phyloP scores from a whole-genome alignment of 2,113 vertebrate genomes.

The Rhipidura dahli region DNA sequence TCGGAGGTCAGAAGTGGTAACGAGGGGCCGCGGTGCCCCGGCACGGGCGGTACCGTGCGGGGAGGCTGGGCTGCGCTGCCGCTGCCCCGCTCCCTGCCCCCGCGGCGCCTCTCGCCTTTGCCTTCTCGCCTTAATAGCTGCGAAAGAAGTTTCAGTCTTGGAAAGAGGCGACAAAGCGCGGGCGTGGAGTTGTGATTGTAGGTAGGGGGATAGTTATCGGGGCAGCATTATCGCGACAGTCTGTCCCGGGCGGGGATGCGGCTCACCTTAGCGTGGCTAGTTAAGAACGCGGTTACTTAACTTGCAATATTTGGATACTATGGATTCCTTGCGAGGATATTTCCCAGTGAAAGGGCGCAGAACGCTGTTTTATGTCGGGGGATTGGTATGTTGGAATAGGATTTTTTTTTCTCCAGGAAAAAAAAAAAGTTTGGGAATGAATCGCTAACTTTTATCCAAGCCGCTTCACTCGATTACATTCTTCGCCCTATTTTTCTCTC shows the following conservation, averaged over 20 bases:
- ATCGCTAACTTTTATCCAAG: slow-evolving; percentile 50
- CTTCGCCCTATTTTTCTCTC: slow-evolving; percentile 54
- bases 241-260: not conserved
- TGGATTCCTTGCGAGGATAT: not conserved
- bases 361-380: not conserved
- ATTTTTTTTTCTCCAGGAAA: not conserved
- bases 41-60: slow-evolving; percentile 53
- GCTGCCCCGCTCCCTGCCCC: slow-evolving; percentile 4
- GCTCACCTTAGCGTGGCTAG: not conserved
- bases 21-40: slow-evolving; percentile 25
- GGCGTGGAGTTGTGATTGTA: not conserved
- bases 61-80: not conserved
- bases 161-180: not conserved
- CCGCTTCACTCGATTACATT: slow-evolving; percentile 43
- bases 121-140: not conserved
- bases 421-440: slow-evolving; percentile 40
- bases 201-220: not conserved
- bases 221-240: not conserved
- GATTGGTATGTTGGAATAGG: not conserved
- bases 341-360: not conserved
- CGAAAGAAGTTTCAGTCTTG: slow-evolving; percentile 16
- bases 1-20: slow-evolving; percentile 56
- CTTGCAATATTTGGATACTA: not conserved
- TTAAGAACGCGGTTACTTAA: not conserved
- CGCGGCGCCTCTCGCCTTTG: not conserved